Evolutionary conservation across 2,888 invertebrate genomes (phyloP), one percentile per base, ranked within the genome.

Genomic region (Phasia obesa): DNA sequence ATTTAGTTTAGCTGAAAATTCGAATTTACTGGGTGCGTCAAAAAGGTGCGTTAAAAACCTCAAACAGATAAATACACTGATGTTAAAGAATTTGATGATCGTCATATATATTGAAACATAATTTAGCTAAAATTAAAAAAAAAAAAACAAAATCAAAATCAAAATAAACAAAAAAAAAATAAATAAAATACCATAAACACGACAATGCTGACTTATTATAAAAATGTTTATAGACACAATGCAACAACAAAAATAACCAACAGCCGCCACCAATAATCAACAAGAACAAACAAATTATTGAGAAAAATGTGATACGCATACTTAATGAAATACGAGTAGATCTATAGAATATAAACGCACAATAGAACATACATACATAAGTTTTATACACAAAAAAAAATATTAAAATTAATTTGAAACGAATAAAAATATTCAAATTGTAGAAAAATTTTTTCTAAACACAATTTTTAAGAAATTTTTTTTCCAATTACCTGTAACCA

Each of bases 341-440:
- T 65, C 31, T 47, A 13, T 64, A 47, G 55, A 64, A 35, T 27
- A 31, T 84, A 87, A 86, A 87, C 84, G 85, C 85, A 85, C 80
- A 81, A 85, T 85, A 84, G 84, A 85, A 65, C 21, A 59, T n/a
- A n/a, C n/a, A n/a, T n/a, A n/a, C n/a, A n/a, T 31, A 31, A 47
- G 11, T 19, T 5, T 0, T 9, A 23, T n/a, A n/a, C n/a, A n/a
- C n/a, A n/a, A n/a, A n/a, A n/a, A 60, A 35, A 11, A 60, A 59
- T 27, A n/a, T n/a, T n/a, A n/a, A 23, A 15, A 23, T 23, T 13
- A 15, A 0, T 51, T 51, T 23, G 13, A 51, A 0, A 0, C 6
- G 13, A 21, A 31, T 3, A 42, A n/a, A 42, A 38, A 15, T 13
- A 38, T 38, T 35, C 2, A 35, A 35, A 4, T 4, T 35, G 11